A percentile compares a stretch with the other conserved stretches of the same genome.
Conservation (phyloP, 2,797 vertebrate species). For the Dipus sagitta region DNA sequence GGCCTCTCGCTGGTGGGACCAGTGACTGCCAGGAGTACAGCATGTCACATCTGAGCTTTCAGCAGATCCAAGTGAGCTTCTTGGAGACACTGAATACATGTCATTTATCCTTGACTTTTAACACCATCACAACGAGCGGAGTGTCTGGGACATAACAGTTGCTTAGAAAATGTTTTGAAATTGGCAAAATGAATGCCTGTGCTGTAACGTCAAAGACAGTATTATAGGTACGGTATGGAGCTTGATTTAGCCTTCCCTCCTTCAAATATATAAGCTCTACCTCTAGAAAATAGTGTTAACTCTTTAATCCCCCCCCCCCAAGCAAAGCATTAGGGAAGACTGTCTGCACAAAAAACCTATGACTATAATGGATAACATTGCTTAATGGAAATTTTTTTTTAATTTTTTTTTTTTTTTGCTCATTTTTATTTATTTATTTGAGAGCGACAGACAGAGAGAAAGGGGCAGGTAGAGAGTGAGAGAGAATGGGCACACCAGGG, state of each 20-base stretch:
- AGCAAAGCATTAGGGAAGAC: conserved; percentile 21
- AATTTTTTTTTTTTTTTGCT: no score
- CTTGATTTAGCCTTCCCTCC: conserved; percentile 4
- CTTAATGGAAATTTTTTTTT: neutral
- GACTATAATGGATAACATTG: neutral
- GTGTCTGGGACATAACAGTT: conserved; percentile 44
- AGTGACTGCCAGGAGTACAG: neutral
- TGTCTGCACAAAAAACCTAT: neutral
- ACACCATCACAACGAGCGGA: neutral
- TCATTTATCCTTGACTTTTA: conserved; percentile 22
- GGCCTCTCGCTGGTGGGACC: neutral
- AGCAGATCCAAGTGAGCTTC: conserved; percentile 35
- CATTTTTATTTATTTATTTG: no score
- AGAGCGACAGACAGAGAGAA: no score
- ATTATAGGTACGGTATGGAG: neutral
- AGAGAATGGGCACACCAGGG: no score
- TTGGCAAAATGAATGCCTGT: neutral
- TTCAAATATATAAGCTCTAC: conserved; percentile 11
- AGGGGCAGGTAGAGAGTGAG: no score
- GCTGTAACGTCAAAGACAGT: neutral
- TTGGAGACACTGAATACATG: neutral
- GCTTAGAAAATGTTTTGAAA: conserved; percentile 64
- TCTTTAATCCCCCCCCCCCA: conserved; percentile 8
- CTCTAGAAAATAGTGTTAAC: conserved; percentile 43
- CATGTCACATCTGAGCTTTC: conserved; percentile 47